Conservation (phyloP, 2,113 vertebrate genomes). For the cattle (Bos taurus) region DNA sequence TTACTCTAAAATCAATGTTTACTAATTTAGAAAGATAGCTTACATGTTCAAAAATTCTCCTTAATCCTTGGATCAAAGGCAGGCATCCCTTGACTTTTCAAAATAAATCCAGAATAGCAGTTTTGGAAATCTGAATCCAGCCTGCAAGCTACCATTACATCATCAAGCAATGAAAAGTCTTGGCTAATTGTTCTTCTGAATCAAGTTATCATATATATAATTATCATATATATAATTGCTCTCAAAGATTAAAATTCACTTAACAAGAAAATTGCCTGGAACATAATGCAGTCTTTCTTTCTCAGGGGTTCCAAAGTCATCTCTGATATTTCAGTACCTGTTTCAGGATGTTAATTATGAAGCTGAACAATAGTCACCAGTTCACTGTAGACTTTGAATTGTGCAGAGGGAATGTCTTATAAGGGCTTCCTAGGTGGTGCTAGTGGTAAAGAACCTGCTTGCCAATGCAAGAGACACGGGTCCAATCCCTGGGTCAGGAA, state of each 20-base stretch:
- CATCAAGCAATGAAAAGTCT: neutral
- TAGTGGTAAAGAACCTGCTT: neutral
- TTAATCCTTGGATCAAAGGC: neutral
- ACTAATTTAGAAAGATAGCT: neutral
- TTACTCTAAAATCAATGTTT: neutral
- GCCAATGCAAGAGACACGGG: neutral
- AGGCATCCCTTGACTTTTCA: neutral
- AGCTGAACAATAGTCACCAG: neutral
- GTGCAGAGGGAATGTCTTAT: rapidly evolving
- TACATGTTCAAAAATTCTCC: neutral
- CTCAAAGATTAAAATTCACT: conserved; percentile 21
- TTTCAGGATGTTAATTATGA: neutral
- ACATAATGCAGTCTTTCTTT: neutral
- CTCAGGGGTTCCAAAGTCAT: neutral
- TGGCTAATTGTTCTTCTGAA: neutral
- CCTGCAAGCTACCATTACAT: rapidly evolving
- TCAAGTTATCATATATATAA: too few species aligned
- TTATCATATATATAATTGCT: neutral
- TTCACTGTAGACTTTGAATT: neutral
- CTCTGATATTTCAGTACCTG: neutral
- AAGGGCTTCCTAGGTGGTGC: neutral
- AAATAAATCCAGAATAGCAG: neutral
- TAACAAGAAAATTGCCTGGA: neutral
- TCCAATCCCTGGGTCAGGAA: neutral
- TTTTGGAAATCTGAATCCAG: neutral